A percentile compares a stretch with the other conserved stretches of the same genome.
These are phyloP conservation scores for Philopedon plagiatum DNA, from an alignment of 2,888 invertebrate genomes.

Conservation along the genomic window DNA sequence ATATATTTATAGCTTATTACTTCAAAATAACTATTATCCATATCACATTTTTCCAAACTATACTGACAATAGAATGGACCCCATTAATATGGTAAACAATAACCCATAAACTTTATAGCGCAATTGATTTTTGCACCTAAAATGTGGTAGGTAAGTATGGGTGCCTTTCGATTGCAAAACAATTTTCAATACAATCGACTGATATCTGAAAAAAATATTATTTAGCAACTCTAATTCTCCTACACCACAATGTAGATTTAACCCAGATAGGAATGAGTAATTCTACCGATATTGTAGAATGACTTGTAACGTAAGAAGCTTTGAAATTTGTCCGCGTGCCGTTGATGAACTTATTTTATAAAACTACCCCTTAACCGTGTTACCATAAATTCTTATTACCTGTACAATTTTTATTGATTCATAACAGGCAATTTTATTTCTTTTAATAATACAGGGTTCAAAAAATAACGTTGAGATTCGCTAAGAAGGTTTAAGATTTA, in stretches of 20 bases:
- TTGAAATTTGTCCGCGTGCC: too few species aligned
- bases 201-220: neutral
- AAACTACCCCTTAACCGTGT: too few species aligned
- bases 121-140: neutral
- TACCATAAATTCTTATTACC: too few species aligned
- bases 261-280: neutral
- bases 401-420: too few species aligned
- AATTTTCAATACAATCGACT: slow-evolving; percentile 1
- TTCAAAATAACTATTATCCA: neutral
- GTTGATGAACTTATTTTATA: too few species aligned
- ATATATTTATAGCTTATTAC: neutral
- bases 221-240: neutral
- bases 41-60: neutral
- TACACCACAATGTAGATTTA: neutral
- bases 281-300: neutral
- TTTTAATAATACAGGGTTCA: too few species aligned
- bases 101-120: slow-evolving; percentile 1
- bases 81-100: neutral
- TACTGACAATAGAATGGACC: neutral
- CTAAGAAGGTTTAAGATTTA: too few species aligned
- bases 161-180: neutral
- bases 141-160: neutral
- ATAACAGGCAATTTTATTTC: too few species aligned
- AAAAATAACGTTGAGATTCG: too few species aligned
- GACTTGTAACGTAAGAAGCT: too few species aligned